phyloP scores from a whole-genome alignment of 2,797 vertebrate species.

The Sebastes matsubarae region DNA sequence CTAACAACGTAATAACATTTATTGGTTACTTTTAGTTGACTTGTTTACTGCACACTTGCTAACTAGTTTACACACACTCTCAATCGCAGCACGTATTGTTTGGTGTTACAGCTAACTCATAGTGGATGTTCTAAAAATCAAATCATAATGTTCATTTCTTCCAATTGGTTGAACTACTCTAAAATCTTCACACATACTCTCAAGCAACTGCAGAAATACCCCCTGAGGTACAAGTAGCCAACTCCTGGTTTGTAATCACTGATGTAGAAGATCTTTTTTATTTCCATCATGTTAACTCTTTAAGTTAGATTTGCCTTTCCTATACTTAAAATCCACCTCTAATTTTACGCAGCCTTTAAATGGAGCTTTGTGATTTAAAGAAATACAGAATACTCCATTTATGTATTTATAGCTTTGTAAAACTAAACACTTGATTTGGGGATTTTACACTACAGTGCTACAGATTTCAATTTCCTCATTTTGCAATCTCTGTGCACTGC shows the following conservation, averaged over 20 bases:
- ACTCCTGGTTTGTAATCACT: not conserved
- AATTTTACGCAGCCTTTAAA: not conserved
- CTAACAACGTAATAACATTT: not conserved
- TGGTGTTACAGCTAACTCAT: not conserved
- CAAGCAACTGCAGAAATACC: not conserved
- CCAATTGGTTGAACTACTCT: not conserved
- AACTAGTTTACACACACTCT: no score
- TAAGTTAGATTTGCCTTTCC: not conserved
- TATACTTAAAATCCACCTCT: not conserved
- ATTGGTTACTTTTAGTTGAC: not conserved
- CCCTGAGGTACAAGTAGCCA: not conserved
- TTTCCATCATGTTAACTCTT: not conserved
- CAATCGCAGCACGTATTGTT: not conserved
- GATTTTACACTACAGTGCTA: not conserved
- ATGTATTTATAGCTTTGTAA: not conserved
- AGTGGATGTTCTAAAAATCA: not conserved
- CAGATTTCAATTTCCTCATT: conserved; percentile 26
- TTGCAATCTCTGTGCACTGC: conserved; percentile 19
- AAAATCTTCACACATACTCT: not conserved
- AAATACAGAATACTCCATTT: not conserved
- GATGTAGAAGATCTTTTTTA: not conserved
- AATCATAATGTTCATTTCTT: not conserved
- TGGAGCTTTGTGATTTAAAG: not conserved
- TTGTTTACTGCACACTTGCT: not conserved
- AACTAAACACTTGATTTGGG: conserved; percentile 8